Conservation (phyloP, 1,140 invertebrate genomes). For the Hypsibius dujardini region DNA sequence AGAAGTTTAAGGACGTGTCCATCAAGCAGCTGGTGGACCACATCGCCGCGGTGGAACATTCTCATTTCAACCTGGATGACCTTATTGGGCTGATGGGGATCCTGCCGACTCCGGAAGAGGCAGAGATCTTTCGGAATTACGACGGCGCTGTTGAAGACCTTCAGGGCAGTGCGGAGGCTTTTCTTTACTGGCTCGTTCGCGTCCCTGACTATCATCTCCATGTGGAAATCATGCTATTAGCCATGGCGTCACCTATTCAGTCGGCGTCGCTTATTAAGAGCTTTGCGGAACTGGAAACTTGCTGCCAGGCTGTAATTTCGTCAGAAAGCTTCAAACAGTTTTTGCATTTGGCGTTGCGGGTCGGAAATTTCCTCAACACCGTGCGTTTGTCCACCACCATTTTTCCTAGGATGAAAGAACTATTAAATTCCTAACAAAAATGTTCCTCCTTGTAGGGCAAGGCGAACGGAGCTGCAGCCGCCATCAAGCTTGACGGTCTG, state of each 20-base stretch:
- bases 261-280: background rate
- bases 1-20: background rate
- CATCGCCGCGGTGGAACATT: background rate
- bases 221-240: background rate
- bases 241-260: background rate
- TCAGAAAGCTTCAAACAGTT: background rate
- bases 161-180: background rate
- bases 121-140: background rate
- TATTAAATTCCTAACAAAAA: too few relatives aligned
- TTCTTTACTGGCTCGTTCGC: background rate
- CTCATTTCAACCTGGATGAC: conserved; percentile 5
- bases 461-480: background rate
- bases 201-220: background rate
- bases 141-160: background rate
- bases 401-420: too few relatives aligned
- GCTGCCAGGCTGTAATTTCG: background rate
- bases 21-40: background rate
- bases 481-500: background rate
- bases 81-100: background rate
- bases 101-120: conserved; percentile 4
- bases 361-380: background rate
- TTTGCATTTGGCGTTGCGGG: background rate
- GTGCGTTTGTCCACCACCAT: background rate
- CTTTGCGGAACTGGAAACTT: background rate
- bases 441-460: background rate